phyloP scores from a whole-genome alignment of 2,888 invertebrate species.

The Eristalis intricaria region DNA sequence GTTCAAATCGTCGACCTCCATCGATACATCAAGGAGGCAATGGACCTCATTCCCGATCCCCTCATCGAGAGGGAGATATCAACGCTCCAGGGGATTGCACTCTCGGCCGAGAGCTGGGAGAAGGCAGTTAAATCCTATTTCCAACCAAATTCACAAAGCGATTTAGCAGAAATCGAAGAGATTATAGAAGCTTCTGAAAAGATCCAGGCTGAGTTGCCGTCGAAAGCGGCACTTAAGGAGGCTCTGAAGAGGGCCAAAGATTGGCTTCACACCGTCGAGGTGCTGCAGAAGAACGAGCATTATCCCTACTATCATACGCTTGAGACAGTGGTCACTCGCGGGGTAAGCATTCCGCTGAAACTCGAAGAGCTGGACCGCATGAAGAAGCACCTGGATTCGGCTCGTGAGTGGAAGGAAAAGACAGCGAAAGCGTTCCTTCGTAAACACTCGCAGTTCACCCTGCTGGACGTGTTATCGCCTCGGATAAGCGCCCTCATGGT shows the following conservation, averaged over 20 bases:
- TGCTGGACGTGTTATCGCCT: slow-evolving; percentile 87
- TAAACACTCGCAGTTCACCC: slow-evolving; percentile 87
- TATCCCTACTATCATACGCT: slow-evolving; percentile 94
- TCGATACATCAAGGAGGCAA: slow-evolving; percentile 86
- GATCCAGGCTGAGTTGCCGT: slow-evolving; percentile 89
- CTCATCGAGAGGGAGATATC: slow-evolving; percentile 87
- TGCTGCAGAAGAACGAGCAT: slow-evolving; percentile 89
- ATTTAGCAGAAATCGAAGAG: slow-evolving; percentile 78
- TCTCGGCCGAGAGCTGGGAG: slow-evolving; percentile 80
- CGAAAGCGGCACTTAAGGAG: slow-evolving; percentile 88
- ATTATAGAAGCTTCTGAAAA: slow-evolving; percentile 86
- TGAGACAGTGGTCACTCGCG: slow-evolving; percentile 90
- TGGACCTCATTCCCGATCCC: slow-evolving; percentile 85
- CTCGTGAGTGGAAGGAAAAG: slow-evolving; percentile 91
- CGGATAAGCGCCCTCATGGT: slow-evolving; percentile 77
- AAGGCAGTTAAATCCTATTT: slow-evolving; percentile 81
- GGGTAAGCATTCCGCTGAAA: slow-evolving; percentile 88
- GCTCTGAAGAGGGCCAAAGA: slow-evolving; percentile 82
- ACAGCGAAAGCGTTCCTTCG: slow-evolving; percentile 93
- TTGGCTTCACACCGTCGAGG: slow-evolving; percentile 84
- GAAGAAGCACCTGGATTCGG: slow-evolving; percentile 89
- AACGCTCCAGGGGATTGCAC: slow-evolving; percentile 84
- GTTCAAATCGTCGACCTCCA: slow-evolving; percentile 82
- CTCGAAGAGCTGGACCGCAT: slow-evolving; percentile 90
- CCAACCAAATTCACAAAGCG: slow-evolving; percentile 77